Evolutionary conservation across 2,888 invertebrate species (phyloP), one percentile per base, ranked within the genome.

Genomic region (Pycnomerus fuliginosus): DNA sequence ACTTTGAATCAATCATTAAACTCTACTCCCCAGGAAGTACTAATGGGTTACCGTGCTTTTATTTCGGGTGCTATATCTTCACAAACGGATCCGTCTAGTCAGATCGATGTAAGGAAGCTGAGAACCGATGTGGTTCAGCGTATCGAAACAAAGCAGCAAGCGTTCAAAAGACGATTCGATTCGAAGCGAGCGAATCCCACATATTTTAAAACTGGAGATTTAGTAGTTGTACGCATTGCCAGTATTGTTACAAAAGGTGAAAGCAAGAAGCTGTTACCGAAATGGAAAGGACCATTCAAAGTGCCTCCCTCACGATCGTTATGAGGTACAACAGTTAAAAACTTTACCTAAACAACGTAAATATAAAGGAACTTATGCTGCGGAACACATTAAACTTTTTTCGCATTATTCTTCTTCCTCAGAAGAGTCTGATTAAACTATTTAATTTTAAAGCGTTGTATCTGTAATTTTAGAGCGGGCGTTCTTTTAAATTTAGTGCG

Each of bases 201-300:
- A 2, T 11, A 11, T 12, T 51, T 44, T 14, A n/a, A 14, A 11
- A 28, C 41, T 4, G 45, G 44, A 3, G 51, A 51, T 33, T 22
- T 44, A 14, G 45, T 51, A 5, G 16, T 51, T 25, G 16, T 34
- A 16, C 39, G 31, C 20, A 25, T 48, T 3, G 37, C 42, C 11
- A 28, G 29, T 15, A n/a, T 13, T 11, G 25, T 41, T 15, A 42
- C 38, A 12, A 36, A 31, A 3, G 34, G 51, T 14, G 17, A 7
- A 8, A 51, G 46, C 12, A 29, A 46, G 7, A 51, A 51, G 12
- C 30, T 51, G 4, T 25, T 28, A 24, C 37, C 39, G 4, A 50
- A 41, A 16, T 52, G 38, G 41, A 43, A 29, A 44, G 52, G 52
- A 11, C 48, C 44, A 10, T 50, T 50, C 16, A 11, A 27, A 17